phyloP scores from a whole-genome alignment of 2,888 invertebrate species.

The Apodemia hepburni region DNA sequence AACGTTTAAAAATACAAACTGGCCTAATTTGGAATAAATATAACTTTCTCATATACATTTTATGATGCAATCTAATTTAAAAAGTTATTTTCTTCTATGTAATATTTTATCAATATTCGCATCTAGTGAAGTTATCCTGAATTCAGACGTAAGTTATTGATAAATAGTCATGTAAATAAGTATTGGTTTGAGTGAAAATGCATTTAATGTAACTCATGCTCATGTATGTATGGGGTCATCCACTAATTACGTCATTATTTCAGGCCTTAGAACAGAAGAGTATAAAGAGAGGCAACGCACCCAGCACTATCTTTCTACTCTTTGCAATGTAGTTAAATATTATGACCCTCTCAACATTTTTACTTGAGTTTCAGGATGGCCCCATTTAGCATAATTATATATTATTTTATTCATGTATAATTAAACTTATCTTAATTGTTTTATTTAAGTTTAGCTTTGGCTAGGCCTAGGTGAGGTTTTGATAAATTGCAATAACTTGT shows the following conservation, averaged over 20 bases:
- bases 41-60: no score
- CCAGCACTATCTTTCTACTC: no score
- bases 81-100: no score
- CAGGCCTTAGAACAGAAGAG: no score
- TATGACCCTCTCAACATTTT: background rate
- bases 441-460: background rate
- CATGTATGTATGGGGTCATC: background rate
- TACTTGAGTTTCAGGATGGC: conserved; percentile 16
- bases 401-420: background rate
- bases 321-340: background rate
- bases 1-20: no score
- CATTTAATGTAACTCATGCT: conserved; percentile 60
- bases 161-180: conserved; percentile 38
- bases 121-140: background rate
- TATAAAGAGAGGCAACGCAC: no score
- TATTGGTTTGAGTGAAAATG: conserved; percentile 61
- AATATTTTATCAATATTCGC: no score
- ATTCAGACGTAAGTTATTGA: conserved; percentile 18
- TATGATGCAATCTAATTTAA: no score
- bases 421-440: background rate
- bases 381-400: background rate
- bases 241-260: background rate
- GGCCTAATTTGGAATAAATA: no score
- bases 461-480: background rate
- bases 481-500: background rate